These are phyloP conservation scores for Tragelaphus eurycerus DNA, from an alignment of 2,797 vertebrate species.

Conservation along the genomic window DNA sequence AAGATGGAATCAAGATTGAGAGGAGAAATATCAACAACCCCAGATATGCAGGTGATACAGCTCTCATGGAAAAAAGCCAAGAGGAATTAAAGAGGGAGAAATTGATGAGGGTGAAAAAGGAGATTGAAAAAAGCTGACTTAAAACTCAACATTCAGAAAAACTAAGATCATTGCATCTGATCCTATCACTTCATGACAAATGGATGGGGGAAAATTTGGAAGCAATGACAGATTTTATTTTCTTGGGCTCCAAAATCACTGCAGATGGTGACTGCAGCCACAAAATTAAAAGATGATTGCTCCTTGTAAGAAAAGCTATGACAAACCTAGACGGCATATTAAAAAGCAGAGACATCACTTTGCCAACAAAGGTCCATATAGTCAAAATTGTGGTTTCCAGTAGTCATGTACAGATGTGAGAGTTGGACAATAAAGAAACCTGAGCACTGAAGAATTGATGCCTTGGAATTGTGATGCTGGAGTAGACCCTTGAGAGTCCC, in stretches of 20 bases:
- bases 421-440: neutral
- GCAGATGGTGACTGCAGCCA: neutral
- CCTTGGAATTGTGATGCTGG: neutral
- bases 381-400: neutral
- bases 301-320: neutral
- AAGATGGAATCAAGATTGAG: neutral
- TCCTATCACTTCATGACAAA: neutral
- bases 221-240: neutral
- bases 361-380: neutral
- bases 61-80: neutral
- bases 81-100: neutral
- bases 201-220: neutral
- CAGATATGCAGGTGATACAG: neutral
- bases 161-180: neutral
- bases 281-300: neutral
- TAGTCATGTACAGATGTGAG: neutral
- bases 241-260: neutral
- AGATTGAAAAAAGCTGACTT: neutral
- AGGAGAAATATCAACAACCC: neutral
- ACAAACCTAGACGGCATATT: neutral
- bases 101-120: neutral
- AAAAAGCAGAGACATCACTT: neutral
- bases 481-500: neutral
- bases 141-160: neutral
- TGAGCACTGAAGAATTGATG: neutral